phyloP scores from a whole-genome alignment of 2,888 invertebrate genomes.

The Orthosia cruda region DNA sequence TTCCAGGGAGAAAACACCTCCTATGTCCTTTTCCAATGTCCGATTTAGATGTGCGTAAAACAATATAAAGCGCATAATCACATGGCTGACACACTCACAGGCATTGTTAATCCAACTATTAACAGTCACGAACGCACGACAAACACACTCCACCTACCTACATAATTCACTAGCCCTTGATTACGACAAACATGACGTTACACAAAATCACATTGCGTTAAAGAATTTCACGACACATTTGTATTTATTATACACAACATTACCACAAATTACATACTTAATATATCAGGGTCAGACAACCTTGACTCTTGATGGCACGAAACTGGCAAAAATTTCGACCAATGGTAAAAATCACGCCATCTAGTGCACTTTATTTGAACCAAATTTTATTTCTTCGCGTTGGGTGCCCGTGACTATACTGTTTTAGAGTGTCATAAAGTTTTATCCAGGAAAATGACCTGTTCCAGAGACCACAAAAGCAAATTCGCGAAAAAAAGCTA shows the following conservation, averaged over 20 bases:
- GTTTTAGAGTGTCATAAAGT: no score
- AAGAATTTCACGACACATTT: constrained; percentile 41
- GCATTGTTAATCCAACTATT: background rate
- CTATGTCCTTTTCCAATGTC: no score
- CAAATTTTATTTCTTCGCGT: no score
- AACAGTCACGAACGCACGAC: constrained; percentile 7
- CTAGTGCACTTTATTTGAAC: no score
- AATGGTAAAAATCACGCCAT: no score
- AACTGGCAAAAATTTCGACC: background rate
- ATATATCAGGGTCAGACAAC: background rate
- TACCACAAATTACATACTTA: constrained; percentile 18
- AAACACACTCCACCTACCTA: constrained; percentile 1
- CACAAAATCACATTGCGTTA: constrained; percentile 26
- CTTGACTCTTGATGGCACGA: constrained; percentile 6
- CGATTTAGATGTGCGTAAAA: no score
- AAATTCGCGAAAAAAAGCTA: no score
- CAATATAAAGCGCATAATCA: background rate
- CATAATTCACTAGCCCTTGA: constrained; percentile 6
- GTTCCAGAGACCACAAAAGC: no score
- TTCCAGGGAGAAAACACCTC: no score
- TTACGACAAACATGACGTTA: constrained; percentile 21
- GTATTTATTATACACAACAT: constrained; percentile 26
- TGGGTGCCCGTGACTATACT: no score
- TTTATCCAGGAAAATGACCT: no score
- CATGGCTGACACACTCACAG: background rate